A percentile compares a stretch with the other conserved stretches of the same genome.
Conservation (phyloP, 2,888 invertebrate genomes). For the Stenotaenia linearis region DNA sequence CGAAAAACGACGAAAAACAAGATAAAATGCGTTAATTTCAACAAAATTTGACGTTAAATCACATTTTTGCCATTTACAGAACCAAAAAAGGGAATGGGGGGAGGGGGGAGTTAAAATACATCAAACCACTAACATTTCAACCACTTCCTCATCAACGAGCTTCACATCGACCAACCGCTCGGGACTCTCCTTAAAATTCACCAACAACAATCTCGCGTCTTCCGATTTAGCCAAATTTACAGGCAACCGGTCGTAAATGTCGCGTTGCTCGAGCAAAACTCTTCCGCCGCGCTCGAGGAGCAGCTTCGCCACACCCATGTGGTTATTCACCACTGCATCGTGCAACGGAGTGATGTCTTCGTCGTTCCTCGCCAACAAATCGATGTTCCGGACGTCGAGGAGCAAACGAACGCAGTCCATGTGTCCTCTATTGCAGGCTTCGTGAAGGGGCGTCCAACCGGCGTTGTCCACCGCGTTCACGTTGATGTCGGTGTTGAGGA, state of each 20-base stretch:
- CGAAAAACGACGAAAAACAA: too few relatives aligned
- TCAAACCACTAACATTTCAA: not conserved
- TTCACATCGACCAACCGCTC: not conserved
- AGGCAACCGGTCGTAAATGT: not conserved
- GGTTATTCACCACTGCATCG: slow-evolving; percentile 29
- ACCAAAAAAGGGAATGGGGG: too few relatives aligned
- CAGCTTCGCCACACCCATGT: not conserved
- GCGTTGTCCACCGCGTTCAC: slow-evolving; percentile 32
- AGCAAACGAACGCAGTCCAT: slow-evolving; percentile 27
- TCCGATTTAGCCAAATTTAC: not conserved
- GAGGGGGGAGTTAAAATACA: too few relatives aligned
- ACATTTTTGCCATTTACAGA: too few relatives aligned
- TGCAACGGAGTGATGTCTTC: slow-evolving; percentile 32
- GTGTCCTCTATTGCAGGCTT: slow-evolving; percentile 32
- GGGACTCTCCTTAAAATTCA: not conserved
- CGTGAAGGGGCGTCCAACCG: slow-evolving; percentile 35
- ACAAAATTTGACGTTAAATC: too few relatives aligned
- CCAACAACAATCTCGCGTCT: not conserved
- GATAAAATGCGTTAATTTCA: too few relatives aligned
- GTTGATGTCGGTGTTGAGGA: slow-evolving; percentile 42
- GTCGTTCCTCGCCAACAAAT: not conserved
- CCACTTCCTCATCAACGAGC: not conserved
- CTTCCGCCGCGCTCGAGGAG: not conserved
- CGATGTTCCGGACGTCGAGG: not conserved
- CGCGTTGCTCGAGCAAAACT: not conserved